A percentile compares a stretch with the other conserved stretches of the same genome.
Conservation (phyloP, 2,888 invertebrate species). For the Drosophila parthenogenetica region DNA sequence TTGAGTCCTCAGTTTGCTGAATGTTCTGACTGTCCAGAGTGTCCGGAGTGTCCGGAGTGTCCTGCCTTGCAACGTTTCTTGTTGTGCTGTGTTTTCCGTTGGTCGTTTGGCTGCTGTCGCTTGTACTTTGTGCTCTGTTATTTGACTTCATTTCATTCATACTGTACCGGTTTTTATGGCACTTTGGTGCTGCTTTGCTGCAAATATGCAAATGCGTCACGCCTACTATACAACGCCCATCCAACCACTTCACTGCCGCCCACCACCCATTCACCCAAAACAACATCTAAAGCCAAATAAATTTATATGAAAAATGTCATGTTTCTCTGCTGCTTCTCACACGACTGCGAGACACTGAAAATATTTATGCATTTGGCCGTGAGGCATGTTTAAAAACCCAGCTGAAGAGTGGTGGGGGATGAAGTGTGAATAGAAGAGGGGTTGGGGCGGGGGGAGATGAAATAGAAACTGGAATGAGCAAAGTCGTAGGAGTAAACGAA, state of each 20-base stretch:
- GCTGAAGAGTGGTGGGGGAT: slow-evolving; percentile 44
- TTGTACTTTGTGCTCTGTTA: slow-evolving; percentile 46
- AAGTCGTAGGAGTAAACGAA: neutral
- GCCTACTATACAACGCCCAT: neutral
- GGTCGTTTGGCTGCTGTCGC: slow-evolving; percentile 22
- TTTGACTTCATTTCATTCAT: slow-evolving; percentile 62
- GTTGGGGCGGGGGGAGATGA: neutral
- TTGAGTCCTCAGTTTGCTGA: neutral
- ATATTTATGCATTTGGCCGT: slow-evolving; percentile 75
- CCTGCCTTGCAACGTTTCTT: slow-evolving; percentile 1
- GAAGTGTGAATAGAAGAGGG: neutral
- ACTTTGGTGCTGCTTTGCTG: slow-evolving; percentile 60
- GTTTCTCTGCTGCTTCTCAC: slow-evolving; percentile 46
- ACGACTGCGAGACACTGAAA: slow-evolving; percentile 40
- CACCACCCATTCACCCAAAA: neutral
- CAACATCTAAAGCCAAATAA: slow-evolving; percentile 62
- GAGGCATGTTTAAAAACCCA: slow-evolving; percentile 67
- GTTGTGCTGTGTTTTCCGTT: slow-evolving; percentile 1
- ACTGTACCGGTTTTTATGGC: slow-evolving; percentile 69
- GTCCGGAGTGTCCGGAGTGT: neutral
- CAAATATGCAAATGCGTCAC: slow-evolving; percentile 70
- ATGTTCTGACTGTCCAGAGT: neutral
- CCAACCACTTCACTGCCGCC: neutral
- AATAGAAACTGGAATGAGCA: neutral
- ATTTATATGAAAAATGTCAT: slow-evolving; percentile 72